phyloP scores from a whole-genome alignment of 2,888 invertebrate species.

The Watsonalla binaria region DNA sequence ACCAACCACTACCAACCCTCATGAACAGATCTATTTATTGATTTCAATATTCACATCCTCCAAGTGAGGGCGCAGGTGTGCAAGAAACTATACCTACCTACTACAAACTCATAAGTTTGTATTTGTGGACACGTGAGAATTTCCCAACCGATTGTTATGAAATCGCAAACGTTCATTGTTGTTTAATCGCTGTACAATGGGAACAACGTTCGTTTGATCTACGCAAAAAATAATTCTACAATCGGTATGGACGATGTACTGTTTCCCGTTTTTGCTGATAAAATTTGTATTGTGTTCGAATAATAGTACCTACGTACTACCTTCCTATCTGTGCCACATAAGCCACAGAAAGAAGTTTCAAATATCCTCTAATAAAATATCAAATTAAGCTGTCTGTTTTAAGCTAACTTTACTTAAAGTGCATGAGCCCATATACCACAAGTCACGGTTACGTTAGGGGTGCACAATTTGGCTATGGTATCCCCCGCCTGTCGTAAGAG shows the following conservation, averaged over 20 bases:
- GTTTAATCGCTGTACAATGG: conserved; percentile 58
- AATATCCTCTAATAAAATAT: too few species aligned
- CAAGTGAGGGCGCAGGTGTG: neutral
- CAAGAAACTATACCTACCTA: neutral
- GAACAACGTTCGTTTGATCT: conserved; percentile 50
- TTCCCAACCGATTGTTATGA: conserved; percentile 61
- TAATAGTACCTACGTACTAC: neutral
- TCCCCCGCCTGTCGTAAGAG: too few species aligned
- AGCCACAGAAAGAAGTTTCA: too few species aligned
- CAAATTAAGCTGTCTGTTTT: too few species aligned
- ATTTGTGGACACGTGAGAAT: conserved; percentile 57
- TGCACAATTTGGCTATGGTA: too few species aligned
- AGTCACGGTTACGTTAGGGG: too few species aligned
- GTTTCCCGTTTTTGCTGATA: conserved; percentile 11
- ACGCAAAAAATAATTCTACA: conserved; percentile 28
- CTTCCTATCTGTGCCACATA: neutral
- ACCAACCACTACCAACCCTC: too few species aligned
- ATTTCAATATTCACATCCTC: neutral
- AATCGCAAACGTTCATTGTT: conserved; percentile 59
- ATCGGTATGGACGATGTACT: conserved; percentile 13
- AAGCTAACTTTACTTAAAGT: too few species aligned
- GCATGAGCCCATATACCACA: too few species aligned
- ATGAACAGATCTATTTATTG: too few species aligned
- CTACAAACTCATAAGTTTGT: neutral
- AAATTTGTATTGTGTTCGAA: neutral